A percentile compares a stretch with the other conserved stretches of the same genome.
Conservation (phyloP, 2,888 invertebrate species). For the Pocota personata region DNA sequence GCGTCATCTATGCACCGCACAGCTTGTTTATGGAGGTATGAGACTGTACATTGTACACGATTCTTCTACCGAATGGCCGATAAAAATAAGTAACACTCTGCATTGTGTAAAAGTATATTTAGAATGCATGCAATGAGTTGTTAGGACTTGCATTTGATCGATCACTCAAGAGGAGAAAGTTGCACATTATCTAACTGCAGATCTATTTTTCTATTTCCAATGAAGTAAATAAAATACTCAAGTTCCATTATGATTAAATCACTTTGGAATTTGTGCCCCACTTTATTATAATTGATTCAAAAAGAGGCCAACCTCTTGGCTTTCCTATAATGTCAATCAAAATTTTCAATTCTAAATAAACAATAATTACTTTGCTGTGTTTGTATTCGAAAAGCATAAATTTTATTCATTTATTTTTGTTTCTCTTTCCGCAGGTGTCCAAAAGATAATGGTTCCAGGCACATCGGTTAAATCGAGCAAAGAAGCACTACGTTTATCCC, state of each 20-base stretch:
- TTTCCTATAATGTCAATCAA: constrained; percentile 34
- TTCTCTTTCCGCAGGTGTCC: constrained; percentile 87
- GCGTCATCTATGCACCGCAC: not conserved
- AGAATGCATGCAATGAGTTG: not conserved
- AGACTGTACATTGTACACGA: too few species aligned
- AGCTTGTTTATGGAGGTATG: too few species aligned
- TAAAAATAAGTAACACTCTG: too few species aligned
- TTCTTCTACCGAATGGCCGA: too few species aligned
- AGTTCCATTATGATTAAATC: not conserved
- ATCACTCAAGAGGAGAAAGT: too few species aligned
- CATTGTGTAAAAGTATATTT: not conserved
- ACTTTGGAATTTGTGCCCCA: constrained; percentile 10
- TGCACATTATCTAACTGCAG: not conserved
- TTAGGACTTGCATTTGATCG: too few species aligned
- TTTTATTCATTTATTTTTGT: not conserved
- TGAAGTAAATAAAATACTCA: not conserved
- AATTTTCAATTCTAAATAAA: constrained; percentile 24
- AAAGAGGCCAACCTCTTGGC: constrained; percentile 20
- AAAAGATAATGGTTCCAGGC: constrained; percentile 96
- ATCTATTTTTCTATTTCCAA: not conserved
- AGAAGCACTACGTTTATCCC: constrained; percentile 93
- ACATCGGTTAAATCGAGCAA: constrained; percentile 94
- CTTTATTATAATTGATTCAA: constrained; percentile 36
- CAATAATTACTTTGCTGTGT: not conserved
- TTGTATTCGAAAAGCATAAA: not conserved